Evolutionary conservation across 2,113 vertebrate genomes (phyloP).

Genomic region (Gnathonemus longibarbis): DNA sequence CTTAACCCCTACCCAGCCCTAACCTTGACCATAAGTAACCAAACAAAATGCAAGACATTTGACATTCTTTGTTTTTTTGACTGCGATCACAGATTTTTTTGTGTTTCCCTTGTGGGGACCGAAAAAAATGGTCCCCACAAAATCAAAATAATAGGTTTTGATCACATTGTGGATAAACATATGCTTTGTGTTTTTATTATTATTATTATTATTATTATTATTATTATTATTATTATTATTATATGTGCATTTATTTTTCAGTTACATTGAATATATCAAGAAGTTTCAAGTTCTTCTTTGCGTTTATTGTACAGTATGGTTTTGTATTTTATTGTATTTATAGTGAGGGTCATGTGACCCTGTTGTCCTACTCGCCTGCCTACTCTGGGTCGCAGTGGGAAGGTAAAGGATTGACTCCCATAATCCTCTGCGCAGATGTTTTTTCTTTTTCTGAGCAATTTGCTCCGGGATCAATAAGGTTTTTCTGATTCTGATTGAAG

Average conservation of each 20-base stretch:
- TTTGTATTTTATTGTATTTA: not conserved
- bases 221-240: not conserved
- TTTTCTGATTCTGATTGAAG: not conserved
- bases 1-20: not conserved
- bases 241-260: not conserved
- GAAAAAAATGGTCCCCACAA: not conserved
- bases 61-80: not conserved
- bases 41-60: not conserved
- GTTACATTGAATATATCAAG: not conserved
- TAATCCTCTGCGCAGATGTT: too few species aligned
- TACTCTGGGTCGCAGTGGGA: too few species aligned
- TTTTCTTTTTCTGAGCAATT: too few species aligned
- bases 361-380: too few species aligned
- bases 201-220: not conserved
- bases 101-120: not conserved
- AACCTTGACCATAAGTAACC: not conserved
- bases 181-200: not conserved
- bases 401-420: too few species aligned
- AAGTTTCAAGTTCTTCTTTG: not conserved
- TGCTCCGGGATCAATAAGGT: too few species aligned
- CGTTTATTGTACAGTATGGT: not conserved
- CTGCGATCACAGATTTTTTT: not conserved
- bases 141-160: not conserved
- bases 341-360: too few species aligned
- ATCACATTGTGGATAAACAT: not conserved